Base-by-base conservation (phyloP, 2,797 vertebrate genomes). In the Menidia menidia region DNA sequence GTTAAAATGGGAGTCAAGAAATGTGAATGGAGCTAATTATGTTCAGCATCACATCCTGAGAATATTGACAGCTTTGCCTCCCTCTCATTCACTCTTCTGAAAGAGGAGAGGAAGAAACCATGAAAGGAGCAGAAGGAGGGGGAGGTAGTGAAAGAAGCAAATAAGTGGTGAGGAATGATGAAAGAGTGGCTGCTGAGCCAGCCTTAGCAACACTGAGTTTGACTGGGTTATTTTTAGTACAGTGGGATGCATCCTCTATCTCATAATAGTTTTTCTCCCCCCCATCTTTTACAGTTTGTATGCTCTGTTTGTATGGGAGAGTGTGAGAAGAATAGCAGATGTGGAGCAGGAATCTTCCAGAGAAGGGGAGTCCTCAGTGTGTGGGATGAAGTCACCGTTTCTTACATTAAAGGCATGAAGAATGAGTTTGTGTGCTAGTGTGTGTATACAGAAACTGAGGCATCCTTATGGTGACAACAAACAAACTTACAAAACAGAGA, bases 191-290 rank as follows among this genome's bases (percentile, higher is more conserved):
- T 89, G 87, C 90, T 90, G 88, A 90, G 86, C 85, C 79, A 92
- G 93, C 93, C 94, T 92, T 94, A 94, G 94, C 94, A 94, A 94
- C 94, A 93, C 90, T 87, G 83, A 92, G 83, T 91, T 87, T 86
- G 85, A 85, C 83, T 50, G 81, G 81, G 91, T 92, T 94, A 95
- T 95, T 94, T 94, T 92, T 94, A 94, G 94, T 89, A 87, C 92
- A 81, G 85, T 70, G 78, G 83, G 85, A 89, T 85, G 87, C 85
- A 75, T 90, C 75, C 81, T 86, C 84, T 74, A 85, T 88, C 78
- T 81, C 81, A 91, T 81, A 86, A 86, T 79, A 69, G 73, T 65
- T 43, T 71, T 75, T 3, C 9, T 31, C 31, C 31, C 25, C 51
- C 32, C 12, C 7, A 4, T 33, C 44, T 82, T 77, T 73, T 75